phyloP scores from a whole-genome alignment of 2,113 vertebrate genomes.

The Phyllopteryx taeniolatus region DNA sequence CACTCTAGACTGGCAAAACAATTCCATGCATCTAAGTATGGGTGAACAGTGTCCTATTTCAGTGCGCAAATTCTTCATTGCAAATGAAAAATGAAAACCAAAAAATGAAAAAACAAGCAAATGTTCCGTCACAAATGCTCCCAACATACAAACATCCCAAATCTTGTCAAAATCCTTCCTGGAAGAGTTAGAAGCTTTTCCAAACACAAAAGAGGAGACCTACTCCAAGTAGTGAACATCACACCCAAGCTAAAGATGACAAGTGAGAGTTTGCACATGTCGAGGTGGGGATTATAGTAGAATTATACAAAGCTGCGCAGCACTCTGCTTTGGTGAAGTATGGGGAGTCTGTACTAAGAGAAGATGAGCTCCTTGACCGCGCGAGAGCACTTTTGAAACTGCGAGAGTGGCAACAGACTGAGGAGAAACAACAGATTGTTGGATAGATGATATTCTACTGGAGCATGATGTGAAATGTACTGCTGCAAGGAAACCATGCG shows the following conservation, averaged over 20 bases:
- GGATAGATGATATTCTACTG: background rate
- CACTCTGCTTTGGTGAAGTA: background rate
- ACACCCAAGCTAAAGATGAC: background rate
- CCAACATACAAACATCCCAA: background rate
- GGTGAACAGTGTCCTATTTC: background rate
- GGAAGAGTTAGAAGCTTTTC: background rate
- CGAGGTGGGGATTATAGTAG: background rate
- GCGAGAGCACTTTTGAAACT: background rate
- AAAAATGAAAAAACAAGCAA: background rate
- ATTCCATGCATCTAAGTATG: too few relatives aligned
- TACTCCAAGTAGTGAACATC: background rate
- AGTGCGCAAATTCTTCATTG: too few relatives aligned
- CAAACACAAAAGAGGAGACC: background rate
- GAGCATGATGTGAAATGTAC: background rate
- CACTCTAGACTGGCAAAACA: too few relatives aligned
- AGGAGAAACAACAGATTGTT: slow-evolving; percentile 4
- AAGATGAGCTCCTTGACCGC: slow-evolving; percentile 6
- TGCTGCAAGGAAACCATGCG: background rate
- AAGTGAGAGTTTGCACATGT: slow-evolving; percentile 5
- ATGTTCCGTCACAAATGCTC: background rate
- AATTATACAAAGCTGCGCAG: slow-evolving; percentile 5
- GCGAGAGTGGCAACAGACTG: background rate
- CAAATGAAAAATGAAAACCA: too few relatives aligned
- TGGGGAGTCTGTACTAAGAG: background rate
- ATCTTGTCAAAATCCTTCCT: background rate